Percentiles rank a stretch among this genome's conserved stretches.
Evolutionary conservation across 2,888 invertebrate species (phyloP).

Genomic region (Rhagonycha lutea): DNA sequence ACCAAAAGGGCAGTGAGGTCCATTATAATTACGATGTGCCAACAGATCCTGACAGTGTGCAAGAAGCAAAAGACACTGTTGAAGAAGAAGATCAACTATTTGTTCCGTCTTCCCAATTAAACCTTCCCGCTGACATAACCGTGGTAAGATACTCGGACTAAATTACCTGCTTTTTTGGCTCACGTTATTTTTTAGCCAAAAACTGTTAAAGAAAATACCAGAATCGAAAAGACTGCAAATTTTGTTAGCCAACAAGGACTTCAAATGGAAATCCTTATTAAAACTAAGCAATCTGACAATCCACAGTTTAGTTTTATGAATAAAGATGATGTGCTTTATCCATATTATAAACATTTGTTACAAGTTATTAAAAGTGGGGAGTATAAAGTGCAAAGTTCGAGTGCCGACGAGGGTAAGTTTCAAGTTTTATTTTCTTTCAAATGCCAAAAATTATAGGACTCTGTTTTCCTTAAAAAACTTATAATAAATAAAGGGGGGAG

Average conservation of each 20-base stretch:
- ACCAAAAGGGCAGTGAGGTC: constrained; percentile 74
- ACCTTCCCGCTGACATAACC: constrained; percentile 74
- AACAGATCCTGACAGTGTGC: constrained; percentile 54
- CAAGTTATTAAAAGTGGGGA: constrained; percentile 70
- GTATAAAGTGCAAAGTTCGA: constrained; percentile 56
- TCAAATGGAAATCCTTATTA: constrained; percentile 98
- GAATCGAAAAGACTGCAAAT: constrained; percentile 92
- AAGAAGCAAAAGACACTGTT: constrained; percentile 55
- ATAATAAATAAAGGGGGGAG: no score
- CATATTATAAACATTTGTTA: constrained; percentile 84
- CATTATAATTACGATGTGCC: constrained; percentile 74
- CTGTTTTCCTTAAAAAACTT: no score
- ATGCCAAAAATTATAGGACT: background rate
- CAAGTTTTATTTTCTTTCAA: background rate
- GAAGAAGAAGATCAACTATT: constrained; percentile 76
- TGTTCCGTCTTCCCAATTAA: constrained; percentile 70
- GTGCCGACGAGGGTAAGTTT: constrained; percentile 3
- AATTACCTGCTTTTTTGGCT: background rate
- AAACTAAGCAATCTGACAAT: constrained; percentile 94
- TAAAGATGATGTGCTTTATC: constrained; percentile 80
- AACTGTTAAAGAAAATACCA: constrained; percentile 84
- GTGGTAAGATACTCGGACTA: constrained; percentile 60
- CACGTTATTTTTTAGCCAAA: constrained; percentile 68
- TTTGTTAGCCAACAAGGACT: constrained; percentile 89
- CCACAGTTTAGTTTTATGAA: constrained; percentile 92